phyloP scores from a whole-genome alignment of 1,140 invertebrate genomes.

The Schlechtendalia chinensis region DNA sequence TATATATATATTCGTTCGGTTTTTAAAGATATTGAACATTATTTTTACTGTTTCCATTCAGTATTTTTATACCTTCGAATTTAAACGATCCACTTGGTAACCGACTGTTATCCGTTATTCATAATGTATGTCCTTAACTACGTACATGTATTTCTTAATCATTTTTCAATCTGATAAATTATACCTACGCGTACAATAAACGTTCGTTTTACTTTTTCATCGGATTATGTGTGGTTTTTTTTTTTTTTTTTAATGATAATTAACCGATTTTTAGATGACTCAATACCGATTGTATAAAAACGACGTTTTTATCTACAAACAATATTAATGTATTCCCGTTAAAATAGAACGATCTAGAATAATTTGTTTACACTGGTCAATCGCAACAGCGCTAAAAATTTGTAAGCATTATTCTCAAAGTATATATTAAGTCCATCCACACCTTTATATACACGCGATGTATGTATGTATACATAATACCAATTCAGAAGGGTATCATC shows the following conservation, averaged over 20 bases:
- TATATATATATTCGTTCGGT: not conserved
- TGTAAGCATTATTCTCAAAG: not conserved
- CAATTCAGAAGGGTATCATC: not conserved
- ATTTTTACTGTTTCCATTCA: slow-evolving; percentile 4
- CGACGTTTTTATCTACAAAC: not conserved
- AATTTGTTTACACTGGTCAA: no score
- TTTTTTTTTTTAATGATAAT: not conserved
- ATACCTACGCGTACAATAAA: no score
- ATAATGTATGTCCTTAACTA: not conserved
- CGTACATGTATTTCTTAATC: not conserved
- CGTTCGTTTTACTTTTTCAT: not conserved
- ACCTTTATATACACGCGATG: not conserved
- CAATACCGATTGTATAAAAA: not conserved
- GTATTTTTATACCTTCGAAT: not conserved
- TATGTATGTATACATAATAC: not conserved
- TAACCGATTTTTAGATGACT: not conserved
- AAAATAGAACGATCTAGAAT: no score
- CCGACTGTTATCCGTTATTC: not conserved
- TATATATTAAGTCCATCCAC: not conserved
- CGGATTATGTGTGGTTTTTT: not conserved
- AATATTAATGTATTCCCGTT: no score
- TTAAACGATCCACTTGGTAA: not conserved
- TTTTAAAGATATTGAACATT: slow-evolving; percentile 11
- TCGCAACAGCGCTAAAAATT: not conserved
- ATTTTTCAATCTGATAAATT: slow-evolving; percentile 14